phyloP scores from a whole-genome alignment of 1,140 invertebrate genomes.

The Pseudomyrmex cubaensis region DNA sequence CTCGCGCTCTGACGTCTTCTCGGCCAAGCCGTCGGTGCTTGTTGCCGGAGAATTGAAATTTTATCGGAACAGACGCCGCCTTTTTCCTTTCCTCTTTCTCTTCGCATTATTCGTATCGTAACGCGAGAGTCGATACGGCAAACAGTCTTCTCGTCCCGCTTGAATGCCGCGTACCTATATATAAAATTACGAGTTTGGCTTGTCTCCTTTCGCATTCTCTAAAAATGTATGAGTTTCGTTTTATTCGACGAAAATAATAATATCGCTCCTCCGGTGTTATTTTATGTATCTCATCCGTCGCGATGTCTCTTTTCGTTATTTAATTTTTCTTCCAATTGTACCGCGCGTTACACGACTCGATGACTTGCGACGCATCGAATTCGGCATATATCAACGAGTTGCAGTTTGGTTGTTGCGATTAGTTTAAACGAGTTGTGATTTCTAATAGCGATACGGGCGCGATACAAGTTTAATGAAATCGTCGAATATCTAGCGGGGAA shows the following conservation, averaged over 20 bases:
- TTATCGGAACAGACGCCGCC: constrained; percentile 26
- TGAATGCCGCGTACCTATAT: background rate
- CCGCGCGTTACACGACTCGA: background rate
- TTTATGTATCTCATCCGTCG: background rate
- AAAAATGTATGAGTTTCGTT: constrained; percentile 40
- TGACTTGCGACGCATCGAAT: background rate
- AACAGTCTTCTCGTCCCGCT: background rate
- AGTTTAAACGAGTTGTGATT: background rate
- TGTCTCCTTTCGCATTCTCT: background rate
- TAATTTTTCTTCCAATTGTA: background rate
- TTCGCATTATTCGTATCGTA: constrained; percentile 29
- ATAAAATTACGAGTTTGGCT: constrained; percentile 2
- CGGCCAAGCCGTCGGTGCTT: background rate
- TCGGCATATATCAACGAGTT: no score
- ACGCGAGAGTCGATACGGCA: background rate
- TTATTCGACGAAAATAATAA: constrained; percentile 29
- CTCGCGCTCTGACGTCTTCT: constrained; percentile 35
- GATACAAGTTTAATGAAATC: constrained; percentile 59
- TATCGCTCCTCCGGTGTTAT: background rate
- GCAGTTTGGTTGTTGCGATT: no score
- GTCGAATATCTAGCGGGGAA: constrained; percentile 36
- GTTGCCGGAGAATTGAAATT: constrained; percentile 54
- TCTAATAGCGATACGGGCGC: background rate
- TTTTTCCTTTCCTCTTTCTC: background rate
- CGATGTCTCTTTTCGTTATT: background rate